Conservation (phyloP, 1,140 invertebrate genomes). For the Carposina sasakii region DNA sequence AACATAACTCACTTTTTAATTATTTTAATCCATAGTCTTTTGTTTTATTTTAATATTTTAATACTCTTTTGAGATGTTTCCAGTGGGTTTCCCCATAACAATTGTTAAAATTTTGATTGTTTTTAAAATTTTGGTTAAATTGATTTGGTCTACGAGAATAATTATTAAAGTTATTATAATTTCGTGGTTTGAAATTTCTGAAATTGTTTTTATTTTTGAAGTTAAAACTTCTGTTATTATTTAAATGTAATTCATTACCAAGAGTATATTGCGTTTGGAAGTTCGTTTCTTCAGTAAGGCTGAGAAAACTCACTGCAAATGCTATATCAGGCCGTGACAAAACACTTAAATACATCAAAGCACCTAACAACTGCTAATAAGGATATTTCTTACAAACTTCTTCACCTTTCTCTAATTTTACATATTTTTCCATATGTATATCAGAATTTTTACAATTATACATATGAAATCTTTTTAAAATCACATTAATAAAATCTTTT, state of each 20-base stretch:
- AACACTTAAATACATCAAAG: constrained; percentile 58
- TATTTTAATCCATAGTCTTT: constrained; percentile 23
- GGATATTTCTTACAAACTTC: constrained; percentile 18
- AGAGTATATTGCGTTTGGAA: too few species aligned
- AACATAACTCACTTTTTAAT: constrained; percentile 32
- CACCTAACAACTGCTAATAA: constrained; percentile 25
- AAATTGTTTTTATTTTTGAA: too few species aligned
- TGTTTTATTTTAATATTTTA: constrained; percentile 58
- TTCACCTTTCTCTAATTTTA: constrained; percentile 26
- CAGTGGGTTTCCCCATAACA: constrained; percentile 46
- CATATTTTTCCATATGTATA: constrained; percentile 34
- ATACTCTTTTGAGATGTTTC: constrained; percentile 53
- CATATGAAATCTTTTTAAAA: constrained; percentile 41
- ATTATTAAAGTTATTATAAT: too few species aligned
- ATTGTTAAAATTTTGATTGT: constrained; percentile 62
- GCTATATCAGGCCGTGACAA: constrained; percentile 65
- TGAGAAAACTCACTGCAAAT: constrained; percentile 54
- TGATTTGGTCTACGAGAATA: too few species aligned
- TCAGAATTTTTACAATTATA: constrained; percentile 31
- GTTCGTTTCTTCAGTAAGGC: too few species aligned
- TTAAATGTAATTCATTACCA: too few species aligned
- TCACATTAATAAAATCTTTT: constrained; percentile 21
- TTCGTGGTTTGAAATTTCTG: too few species aligned
- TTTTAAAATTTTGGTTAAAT: too few species aligned
- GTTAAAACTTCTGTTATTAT: too few species aligned